Conservation (phyloP, 2,113 vertebrate species). For the Pithys albifrons region DNA sequence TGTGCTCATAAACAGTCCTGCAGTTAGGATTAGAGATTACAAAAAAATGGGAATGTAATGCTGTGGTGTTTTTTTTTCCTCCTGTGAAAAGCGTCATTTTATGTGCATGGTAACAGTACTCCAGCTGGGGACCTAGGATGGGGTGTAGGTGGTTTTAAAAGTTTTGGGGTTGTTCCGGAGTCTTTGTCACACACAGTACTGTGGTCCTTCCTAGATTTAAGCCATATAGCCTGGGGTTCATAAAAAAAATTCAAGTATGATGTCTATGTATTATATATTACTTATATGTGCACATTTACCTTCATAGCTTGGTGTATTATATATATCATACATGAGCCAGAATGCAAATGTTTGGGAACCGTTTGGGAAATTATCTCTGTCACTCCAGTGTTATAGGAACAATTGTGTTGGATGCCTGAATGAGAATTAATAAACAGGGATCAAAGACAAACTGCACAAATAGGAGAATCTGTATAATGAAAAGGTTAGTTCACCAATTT, state of each 20-base stretch:
- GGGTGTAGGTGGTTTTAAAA: background rate
- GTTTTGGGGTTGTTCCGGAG: background rate
- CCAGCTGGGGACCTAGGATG: background rate
- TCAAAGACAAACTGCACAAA: background rate
- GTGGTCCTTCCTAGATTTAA: background rate
- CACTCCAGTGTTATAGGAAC: background rate
- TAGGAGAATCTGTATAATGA: background rate
- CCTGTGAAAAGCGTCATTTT: background rate
- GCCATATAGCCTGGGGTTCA: background rate
- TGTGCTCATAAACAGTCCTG: background rate
- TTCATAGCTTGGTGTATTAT: background rate
- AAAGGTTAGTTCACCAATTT: background rate
- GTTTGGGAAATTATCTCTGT: background rate
- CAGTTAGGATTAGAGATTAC: background rate
- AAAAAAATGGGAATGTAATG: background rate
- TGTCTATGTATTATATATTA: fast-evolving
- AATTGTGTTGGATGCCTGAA: background rate
- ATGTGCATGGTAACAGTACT: background rate
- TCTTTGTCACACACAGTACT: background rate
- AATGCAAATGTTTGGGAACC: background rate
- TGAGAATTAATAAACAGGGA: background rate
- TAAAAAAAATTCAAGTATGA: background rate
- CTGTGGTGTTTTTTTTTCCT: background rate
- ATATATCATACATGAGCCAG: background rate
- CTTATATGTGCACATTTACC: background rate